phyloP scores from a whole-genome alignment of 2,113 vertebrate species.

The Erpornis zantholeuca region DNA sequence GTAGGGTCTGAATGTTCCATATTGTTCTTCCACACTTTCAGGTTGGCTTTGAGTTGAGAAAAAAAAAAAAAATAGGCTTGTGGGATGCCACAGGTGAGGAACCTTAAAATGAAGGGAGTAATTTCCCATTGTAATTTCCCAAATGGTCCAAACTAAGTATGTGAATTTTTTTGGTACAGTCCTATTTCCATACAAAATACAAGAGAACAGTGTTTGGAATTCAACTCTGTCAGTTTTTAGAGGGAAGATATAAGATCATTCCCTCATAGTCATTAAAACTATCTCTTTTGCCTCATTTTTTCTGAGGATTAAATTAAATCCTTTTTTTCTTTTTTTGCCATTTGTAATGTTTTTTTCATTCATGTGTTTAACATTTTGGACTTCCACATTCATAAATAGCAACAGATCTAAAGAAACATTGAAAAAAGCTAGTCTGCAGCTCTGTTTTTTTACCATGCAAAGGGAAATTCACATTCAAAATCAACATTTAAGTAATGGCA shows the following conservation, averaged over 20 bases:
- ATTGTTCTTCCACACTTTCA: background rate
- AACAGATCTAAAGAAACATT: background rate
- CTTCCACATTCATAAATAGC: background rate
- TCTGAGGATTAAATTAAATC: background rate
- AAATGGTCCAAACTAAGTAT: background rate
- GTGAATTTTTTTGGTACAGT: background rate
- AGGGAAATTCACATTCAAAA: background rate
- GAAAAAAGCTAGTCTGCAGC: background rate
- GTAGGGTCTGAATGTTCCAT: background rate
- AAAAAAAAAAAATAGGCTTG: background rate
- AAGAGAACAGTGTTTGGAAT: background rate
- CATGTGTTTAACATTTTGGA: background rate
- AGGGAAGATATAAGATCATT: background rate
- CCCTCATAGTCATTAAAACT: background rate
- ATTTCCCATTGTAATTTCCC: background rate
- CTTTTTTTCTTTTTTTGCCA: background rate
- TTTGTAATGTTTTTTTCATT: background rate
- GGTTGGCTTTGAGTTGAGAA: background rate
- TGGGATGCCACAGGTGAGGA: background rate
- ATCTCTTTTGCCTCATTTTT: background rate
- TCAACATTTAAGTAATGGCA: slow-evolving; percentile 35
- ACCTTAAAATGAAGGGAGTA: background rate
- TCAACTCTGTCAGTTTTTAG: background rate
- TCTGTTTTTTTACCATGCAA: background rate
- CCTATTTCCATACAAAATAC: background rate